Percentiles rank a stretch among this genome's conserved stretches.
Evolutionary conservation across 1,140 invertebrate genomes (phyloP).

Genomic region (Heliothis virescens): DNA sequence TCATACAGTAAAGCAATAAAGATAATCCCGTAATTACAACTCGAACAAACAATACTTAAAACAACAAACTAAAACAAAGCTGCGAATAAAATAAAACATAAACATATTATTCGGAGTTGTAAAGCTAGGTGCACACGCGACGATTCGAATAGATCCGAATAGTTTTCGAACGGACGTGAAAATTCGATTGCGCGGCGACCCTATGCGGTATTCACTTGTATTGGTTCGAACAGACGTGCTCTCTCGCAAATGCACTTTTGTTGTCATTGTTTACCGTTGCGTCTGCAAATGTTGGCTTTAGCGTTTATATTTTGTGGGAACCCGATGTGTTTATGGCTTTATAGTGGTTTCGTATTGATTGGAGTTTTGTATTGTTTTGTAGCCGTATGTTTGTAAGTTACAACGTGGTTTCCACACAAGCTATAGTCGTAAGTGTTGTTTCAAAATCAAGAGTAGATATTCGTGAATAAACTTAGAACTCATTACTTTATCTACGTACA

Average conservation of each 20-base stretch:
- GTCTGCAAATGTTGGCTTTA: conserved; percentile 42
- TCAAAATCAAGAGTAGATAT: too few relatives aligned
- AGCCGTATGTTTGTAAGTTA: too few relatives aligned
- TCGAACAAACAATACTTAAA: background rate
- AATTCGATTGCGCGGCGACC: conserved; percentile 52
- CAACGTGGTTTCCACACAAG: too few relatives aligned
- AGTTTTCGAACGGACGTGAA: conserved; percentile 47
- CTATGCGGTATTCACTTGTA: conserved; percentile 43
- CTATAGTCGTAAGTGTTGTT: too few relatives aligned
- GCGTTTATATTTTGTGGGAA: conserved; percentile 32
- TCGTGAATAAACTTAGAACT: too few relatives aligned
- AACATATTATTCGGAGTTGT: conserved; percentile 15
- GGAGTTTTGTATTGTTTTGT: background rate
- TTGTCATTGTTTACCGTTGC: conserved; percentile 50
- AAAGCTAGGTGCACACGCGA: conserved; percentile 39
- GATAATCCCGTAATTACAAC: background rate
- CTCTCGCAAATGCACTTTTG: conserved; percentile 54
- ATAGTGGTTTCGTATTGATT: conserved; percentile 29
- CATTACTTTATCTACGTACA: too few relatives aligned
- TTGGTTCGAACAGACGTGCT: conserved; percentile 44
- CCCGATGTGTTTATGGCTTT: conserved; percentile 41
- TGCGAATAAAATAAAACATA: conserved; percentile 1
- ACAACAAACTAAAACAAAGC: background rate
- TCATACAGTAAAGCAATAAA: background rate
- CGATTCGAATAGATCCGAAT: conserved; percentile 41